Evolutionary conservation across 2,888 invertebrate species (phyloP), one percentile per base, ranked within the genome.

Genomic region (Pristionchus entomophagus): DNA sequence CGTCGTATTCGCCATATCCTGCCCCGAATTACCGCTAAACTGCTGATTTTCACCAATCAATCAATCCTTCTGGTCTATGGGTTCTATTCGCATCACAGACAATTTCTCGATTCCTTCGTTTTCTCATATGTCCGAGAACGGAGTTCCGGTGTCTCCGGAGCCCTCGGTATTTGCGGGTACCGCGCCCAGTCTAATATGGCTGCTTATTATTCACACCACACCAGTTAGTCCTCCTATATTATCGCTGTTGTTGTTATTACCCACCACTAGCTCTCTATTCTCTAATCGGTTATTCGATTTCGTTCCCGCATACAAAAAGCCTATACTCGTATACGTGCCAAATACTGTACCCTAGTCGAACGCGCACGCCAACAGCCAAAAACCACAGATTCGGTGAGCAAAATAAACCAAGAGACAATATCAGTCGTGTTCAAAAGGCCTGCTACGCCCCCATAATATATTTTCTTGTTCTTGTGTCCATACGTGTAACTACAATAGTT

Each of bases 401-500:
- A 65, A 65, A 65, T 29, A 35, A 26, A 22, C 17, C 19, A n/a
- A 35, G 62, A 32, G 22, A 22, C 73, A 41, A 38, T 73, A 73
- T 73, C 38, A 73, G 41, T 26, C n/a, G 56, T n/a, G 10, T 35
- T 19, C 41, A 73, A 45, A 73, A 41, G 14, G 26, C 26, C 41
- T 17, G 73, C 6, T 73, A 41, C 35, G 32, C 35, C 19, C 5
- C 35, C 35, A 65, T 32, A 14, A 73, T 73, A 19, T 41, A 41
- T 41, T 41, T 73, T 73, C 32, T 73, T 73, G 8, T 41, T 38
- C 65, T 10, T 38, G 38, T 38, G 22, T 69, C 12, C n/a, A 26
- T 73, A 73, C 73, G 73, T 73, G 73, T 73, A 73, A 73, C 73
- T 73, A 73, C 73, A 73, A 73, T 73, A 65, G 65, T 35, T 32